Evolutionary conservation across 2,797 vertebrate species (phyloP).

Genomic region (Sandelia bainsii): DNA sequence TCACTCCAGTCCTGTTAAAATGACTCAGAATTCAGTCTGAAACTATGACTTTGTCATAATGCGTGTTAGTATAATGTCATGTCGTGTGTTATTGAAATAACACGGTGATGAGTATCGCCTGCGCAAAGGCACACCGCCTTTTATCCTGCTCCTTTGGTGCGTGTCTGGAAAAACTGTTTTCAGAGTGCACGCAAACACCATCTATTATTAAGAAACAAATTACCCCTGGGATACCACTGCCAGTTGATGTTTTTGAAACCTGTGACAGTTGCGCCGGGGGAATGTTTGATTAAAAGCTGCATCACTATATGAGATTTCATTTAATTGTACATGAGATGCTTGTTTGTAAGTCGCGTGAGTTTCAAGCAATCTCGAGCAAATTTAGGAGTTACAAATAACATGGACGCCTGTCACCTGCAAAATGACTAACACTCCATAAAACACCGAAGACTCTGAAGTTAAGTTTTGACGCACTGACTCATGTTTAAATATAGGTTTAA

Average conservation of each 20-base stretch:
- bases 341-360: conserved; percentile 42
- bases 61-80: conserved; percentile 70
- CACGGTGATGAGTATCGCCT: conserved; percentile 81
- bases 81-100: conserved; percentile 76
- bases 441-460: conserved; percentile 72
- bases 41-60: conserved; percentile 69
- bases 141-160: conserved; percentile 76
- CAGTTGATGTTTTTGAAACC: conserved; percentile 71
- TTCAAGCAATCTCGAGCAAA: conserved; percentile 20
- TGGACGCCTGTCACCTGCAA: conserved; percentile 73
- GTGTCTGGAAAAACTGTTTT: conserved; percentile 86
- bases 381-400: conserved; percentile 47
- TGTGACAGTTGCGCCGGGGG: conserved; percentile 68
- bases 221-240: conserved; percentile 75
- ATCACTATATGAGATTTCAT: conserved; percentile 52
- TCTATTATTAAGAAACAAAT: conserved; percentile 86
- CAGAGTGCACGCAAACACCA: conserved; percentile 83
- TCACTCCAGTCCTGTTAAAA: conserved; percentile 68
- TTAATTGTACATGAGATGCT: conserved; percentile 31
- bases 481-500: conserved; percentile 81
- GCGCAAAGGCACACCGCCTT: conserved; percentile 72
- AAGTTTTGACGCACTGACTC: conserved; percentile 73
- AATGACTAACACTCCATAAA: conserved; percentile 77
- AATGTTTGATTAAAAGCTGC: conserved; percentile 70
- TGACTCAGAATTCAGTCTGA: conserved; percentile 74